These are phyloP conservation scores for Drosophila ambigua DNA, from an alignment of 1,140 invertebrate species.

Conservation along the genomic window DNA sequence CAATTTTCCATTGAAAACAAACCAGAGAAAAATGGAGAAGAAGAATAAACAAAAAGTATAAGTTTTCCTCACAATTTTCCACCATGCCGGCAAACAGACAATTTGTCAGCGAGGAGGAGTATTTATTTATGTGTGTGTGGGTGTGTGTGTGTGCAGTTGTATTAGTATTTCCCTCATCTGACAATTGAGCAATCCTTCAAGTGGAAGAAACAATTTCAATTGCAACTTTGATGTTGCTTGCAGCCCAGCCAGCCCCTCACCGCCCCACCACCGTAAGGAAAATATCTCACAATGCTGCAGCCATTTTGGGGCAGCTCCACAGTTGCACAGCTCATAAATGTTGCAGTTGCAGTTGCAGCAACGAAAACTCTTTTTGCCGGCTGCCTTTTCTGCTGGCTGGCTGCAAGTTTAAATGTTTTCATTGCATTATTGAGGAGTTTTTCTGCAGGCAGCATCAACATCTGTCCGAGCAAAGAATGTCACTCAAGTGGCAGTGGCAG, in stretches of 20 bases:
- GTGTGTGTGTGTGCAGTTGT: neutral
- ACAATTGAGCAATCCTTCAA: slow-evolving; percentile 51
- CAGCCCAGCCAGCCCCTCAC: slow-evolving; percentile 3
- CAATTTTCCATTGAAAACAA: too few relatives aligned
- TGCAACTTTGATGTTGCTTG: slow-evolving; percentile 50
- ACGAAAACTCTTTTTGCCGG: slow-evolving; percentile 37
- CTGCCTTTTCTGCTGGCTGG: slow-evolving; percentile 35
- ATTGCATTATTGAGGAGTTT: slow-evolving; percentile 74
- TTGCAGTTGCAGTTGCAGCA: slow-evolving; percentile 54
- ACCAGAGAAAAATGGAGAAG: too few relatives aligned
- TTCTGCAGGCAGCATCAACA: slow-evolving; percentile 35
- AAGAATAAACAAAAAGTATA: too few relatives aligned
- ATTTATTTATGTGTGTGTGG: too few relatives aligned
- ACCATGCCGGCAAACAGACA: too few relatives aligned
- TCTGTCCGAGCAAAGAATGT: slow-evolving; percentile 51
- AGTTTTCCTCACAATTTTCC: too few relatives aligned
- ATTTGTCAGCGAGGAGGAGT: too few relatives aligned
- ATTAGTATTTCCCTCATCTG: slow-evolving; percentile 17
- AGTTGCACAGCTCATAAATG: slow-evolving; percentile 66
- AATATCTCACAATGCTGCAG: slow-evolving; percentile 58
- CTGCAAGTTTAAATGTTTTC: slow-evolving; percentile 69
- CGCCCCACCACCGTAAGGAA: slow-evolving; percentile 35
- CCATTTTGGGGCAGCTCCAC: slow-evolving; percentile 36
- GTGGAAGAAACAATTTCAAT: slow-evolving; percentile 62
- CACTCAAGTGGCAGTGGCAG: slow-evolving; percentile 54